Evolutionary conservation across 2,888 invertebrate genomes (phyloP).

Genomic region (Melieria picta): DNA sequence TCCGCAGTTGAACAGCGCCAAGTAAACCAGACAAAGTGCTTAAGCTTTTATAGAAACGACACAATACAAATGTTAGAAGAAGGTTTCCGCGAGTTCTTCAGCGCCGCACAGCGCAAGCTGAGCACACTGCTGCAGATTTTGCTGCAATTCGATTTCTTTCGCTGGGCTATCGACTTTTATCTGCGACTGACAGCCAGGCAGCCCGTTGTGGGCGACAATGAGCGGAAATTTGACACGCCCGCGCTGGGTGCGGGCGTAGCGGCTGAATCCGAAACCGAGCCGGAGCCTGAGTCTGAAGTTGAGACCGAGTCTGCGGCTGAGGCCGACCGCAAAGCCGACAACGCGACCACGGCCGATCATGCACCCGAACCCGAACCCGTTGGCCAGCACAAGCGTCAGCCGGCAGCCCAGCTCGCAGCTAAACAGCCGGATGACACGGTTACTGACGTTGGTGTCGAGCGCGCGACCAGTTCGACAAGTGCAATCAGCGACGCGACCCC

Average conservation of each 20-base stretch:
- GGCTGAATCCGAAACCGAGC: too few species aligned
- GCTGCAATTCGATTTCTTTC: constrained; percentile 52
- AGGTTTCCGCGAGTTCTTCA: constrained; percentile 46
- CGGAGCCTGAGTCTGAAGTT: constrained; percentile 15
- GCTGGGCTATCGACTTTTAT: constrained; percentile 51
- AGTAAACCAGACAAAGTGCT: constrained; percentile 11
- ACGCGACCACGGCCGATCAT: neutral
- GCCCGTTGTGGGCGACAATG: neutral
- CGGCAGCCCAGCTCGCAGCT: too few species aligned
- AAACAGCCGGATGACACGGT: too few species aligned
- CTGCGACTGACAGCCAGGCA: constrained; percentile 43
- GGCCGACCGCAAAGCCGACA: constrained; percentile 6
- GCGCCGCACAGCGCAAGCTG: constrained; percentile 41
- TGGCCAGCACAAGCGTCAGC: too few species aligned
- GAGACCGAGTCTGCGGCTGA: constrained; percentile 30
- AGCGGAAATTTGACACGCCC: too few species aligned
- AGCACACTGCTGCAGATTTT: constrained; percentile 45
- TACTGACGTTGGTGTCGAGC: too few species aligned
- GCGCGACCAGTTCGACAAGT: too few species aligned
- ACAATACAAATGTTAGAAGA: constrained; percentile 47
- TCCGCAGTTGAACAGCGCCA: neutral
- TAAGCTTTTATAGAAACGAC: neutral
- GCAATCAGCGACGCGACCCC: too few species aligned
- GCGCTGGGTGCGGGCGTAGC: too few species aligned
- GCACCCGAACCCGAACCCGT: too few species aligned